Conservation (phyloP, 2,797 vertebrate species). For the Siniperca obscura region DNA sequence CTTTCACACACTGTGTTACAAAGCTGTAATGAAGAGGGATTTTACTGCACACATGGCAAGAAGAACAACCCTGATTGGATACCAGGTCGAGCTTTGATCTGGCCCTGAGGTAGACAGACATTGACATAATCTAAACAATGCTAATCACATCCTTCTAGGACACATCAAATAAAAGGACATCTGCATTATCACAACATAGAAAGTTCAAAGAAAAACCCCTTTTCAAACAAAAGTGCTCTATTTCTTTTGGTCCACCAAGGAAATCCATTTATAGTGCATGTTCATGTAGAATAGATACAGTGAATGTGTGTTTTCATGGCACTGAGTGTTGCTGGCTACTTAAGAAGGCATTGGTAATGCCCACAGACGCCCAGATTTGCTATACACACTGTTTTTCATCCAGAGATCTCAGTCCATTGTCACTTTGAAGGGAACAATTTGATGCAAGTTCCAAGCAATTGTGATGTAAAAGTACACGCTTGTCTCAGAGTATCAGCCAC, state of each 20-base stretch:
- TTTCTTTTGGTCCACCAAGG: constrained; percentile 92
- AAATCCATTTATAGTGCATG: constrained; percentile 94
- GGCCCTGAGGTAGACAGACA: constrained; percentile 99
- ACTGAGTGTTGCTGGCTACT: constrained; percentile 84
- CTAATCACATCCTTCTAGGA: constrained; percentile 85
- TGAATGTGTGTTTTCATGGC: constrained; percentile 85
- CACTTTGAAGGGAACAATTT: constrained; percentile 74
- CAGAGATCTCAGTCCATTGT: constrained; percentile 73
- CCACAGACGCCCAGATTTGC: constrained; percentile 71
- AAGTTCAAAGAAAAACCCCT: constrained; percentile 83
- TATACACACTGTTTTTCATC: constrained; percentile 70
- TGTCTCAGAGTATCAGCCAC: constrained; percentile 75
- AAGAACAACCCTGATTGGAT: constrained; percentile 90
- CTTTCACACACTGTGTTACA: constrained; percentile 86
- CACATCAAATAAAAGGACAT: constrained; percentile 86
- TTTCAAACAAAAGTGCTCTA: constrained; percentile 87
- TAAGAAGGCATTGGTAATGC: constrained; percentile 71
- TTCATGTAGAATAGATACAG: constrained; percentile 85
- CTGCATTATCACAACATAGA: constrained; percentile 88
- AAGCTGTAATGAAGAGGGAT: constrained; percentile 87
- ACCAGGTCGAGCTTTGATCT: constrained; percentile 94
- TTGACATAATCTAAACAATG: constrained; percentile 91
- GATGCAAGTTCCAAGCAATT: constrained; percentile 42
- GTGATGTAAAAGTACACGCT: constrained; percentile 37
- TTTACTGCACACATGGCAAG: constrained; percentile 87